Conservation (phyloP, 2,113 vertebrate genomes). For the Chaetorhynchus papuensis region DNA sequence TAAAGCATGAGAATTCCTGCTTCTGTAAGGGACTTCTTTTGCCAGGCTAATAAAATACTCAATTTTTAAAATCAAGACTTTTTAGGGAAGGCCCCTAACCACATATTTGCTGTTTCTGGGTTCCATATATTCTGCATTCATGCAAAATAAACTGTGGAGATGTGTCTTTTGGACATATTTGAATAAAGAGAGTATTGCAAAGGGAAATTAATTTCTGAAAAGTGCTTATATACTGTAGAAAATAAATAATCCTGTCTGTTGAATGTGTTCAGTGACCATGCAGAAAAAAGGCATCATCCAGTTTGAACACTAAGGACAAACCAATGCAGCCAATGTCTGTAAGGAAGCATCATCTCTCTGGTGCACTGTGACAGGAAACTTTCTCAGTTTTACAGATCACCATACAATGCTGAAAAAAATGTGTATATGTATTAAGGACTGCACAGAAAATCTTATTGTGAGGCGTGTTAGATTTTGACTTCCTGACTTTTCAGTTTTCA, state of each 20-base stretch:
- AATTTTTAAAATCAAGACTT: background rate
- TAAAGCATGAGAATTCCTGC: background rate
- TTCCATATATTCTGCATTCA: background rate
- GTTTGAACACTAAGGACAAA: background rate
- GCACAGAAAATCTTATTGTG: background rate
- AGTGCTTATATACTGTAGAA: background rate
- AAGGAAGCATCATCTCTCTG: background rate
- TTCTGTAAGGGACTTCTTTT: background rate
- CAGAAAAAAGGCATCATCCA: background rate
- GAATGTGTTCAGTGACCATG: background rate
- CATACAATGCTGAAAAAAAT: background rate
- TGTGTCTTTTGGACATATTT: background rate
- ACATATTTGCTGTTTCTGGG: background rate
- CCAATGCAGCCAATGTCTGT: background rate
- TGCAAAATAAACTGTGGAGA: background rate
- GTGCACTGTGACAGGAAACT: background rate
- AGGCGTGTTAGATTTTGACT: background rate
- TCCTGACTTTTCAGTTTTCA: background rate
- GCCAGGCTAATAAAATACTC: background rate
- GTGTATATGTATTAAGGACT: background rate
- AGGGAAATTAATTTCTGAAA: background rate
- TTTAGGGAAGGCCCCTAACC: accelerated
- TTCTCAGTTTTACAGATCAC: background rate
- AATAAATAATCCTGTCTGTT: background rate
- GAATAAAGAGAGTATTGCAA: background rate